Evolutionary conservation across 2,888 invertebrate genomes (phyloP).

Genomic region (Troilus luridus): DNA sequence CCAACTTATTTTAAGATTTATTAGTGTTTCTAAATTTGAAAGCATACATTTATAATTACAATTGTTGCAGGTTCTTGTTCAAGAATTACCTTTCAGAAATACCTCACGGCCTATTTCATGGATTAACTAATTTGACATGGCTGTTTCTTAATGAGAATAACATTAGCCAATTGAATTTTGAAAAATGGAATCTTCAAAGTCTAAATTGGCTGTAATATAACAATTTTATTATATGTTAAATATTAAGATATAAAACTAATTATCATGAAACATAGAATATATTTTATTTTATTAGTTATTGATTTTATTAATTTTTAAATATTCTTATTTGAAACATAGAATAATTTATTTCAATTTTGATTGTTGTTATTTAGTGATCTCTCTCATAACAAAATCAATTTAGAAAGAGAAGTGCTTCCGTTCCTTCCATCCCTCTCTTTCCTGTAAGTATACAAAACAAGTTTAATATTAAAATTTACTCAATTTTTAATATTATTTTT

Average conservation of each 20-base stretch:
- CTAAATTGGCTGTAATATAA: slow-evolving; percentile 63
- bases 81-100: slow-evolving; percentile 69
- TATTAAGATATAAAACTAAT: background rate
- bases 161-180: slow-evolving; percentile 70
- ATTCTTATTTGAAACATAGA: slow-evolving; percentile 49
- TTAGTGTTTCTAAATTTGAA: background rate
- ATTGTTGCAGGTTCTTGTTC: slow-evolving; percentile 67
- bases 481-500: no score
- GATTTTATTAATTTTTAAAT: no score
- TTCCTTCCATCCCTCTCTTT: slow-evolving; percentile 67
- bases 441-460: slow-evolving; percentile 56
- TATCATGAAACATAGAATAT: slow-evolving; percentile 34
- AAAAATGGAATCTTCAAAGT: slow-evolving; percentile 68
- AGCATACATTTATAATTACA: background rate
- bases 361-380: slow-evolving; percentile 68
- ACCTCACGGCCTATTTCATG: slow-evolving; percentile 68
- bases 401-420: slow-evolving; percentile 71
- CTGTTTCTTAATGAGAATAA: slow-evolving; percentile 71
- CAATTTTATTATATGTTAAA: background rate
- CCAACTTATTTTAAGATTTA: background rate
- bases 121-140: slow-evolving; percentile 70
- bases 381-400: slow-evolving; percentile 71
- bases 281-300: no score
- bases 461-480: no score
- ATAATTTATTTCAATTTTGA: slow-evolving; percentile 42